Base-by-base conservation (phyloP, 2,797 vertebrate genomes). In the Rhinichthys osculus region DNA sequence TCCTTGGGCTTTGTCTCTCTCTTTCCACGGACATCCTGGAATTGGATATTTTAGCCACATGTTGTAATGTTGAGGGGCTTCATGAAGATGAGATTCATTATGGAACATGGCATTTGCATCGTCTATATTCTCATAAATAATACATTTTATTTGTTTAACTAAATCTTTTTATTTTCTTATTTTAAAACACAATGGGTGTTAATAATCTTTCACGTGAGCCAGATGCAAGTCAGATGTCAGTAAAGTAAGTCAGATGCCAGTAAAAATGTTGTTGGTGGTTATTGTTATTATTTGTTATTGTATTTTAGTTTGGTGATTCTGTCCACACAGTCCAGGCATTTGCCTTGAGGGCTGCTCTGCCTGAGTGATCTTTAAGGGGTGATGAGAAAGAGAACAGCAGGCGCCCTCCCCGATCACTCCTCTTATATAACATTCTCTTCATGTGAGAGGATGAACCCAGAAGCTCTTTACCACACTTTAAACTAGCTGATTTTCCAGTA, bases 391-490 rank as follows among this genome's bases (percentile, higher is more conserved):
- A 66, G 40, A 85, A 52, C 40, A 78, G 74, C 47, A 33, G 85
- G 54, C 87, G 54, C 78, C 76, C 84, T 90, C 82, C 81, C 87
- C 74, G 82, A 76, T 62, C 78, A 66, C 64, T 74, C 62, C 59
- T 87, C 81, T 88, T 81, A 62, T 86, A 87, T 87, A 57, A 83
- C 82, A 87, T 86, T 81, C 83, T 90, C 59, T 86, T 33, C 33
- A 82, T 83, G n/a, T 78, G 82, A 87, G 44, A 38, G 44, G 71
- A 30, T 81, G 73, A 85, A 54, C 70, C 70, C 59, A 81, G 64
- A 47, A 47, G 57, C 23, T 73, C 57, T 67, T 64, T 73, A 67
- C 69, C 57, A 54, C 57, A 80, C 42, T 73, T 81, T 52, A 52
- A 79, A 71, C 38, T 50, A 79, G 42, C 57, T 33, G 44, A 16